These are phyloP conservation scores for Cyanoderma ruficeps DNA, from an alignment of 2,113 vertebrate species.

Conservation along the genomic window DNA sequence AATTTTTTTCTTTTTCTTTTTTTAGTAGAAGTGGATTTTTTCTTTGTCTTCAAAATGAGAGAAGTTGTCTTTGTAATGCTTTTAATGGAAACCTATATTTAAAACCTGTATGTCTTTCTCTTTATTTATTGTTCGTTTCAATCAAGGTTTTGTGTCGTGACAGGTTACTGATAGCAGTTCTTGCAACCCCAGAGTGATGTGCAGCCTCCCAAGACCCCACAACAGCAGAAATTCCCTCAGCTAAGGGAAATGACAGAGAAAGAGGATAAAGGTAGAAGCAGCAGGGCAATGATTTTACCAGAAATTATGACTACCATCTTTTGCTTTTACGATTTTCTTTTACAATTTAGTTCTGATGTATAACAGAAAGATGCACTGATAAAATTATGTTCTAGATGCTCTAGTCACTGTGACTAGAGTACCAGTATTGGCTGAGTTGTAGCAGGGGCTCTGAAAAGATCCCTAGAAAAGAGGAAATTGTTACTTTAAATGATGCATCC, in stretches of 20 bases:
- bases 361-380: background rate
- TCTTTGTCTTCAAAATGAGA: conserved; percentile 56
- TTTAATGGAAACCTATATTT: conserved; percentile 59
- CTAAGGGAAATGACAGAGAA: background rate
- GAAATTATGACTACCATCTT: background rate
- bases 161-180: background rate
- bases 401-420: background rate
- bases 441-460: background rate
- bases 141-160: background rate
- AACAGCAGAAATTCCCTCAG: background rate
- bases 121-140: conserved; percentile 50
- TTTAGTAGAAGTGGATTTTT: conserved; percentile 36
- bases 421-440: background rate
- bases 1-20: background rate
- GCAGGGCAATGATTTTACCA: background rate
- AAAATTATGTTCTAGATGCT: background rate
- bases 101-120: conserved; percentile 53
- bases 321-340: background rate
- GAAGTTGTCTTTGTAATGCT: conserved; percentile 63
- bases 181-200: background rate
- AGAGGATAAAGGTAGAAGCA: background rate
- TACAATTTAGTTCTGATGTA: background rate
- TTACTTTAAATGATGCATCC: background rate
- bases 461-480: background rate
- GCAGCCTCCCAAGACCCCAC: background rate